A percentile compares a stretch with the other conserved stretches of the same genome.
Evolutionary conservation across 2,113 vertebrate genomes (phyloP).

Genomic region (Calypte anna): DNA sequence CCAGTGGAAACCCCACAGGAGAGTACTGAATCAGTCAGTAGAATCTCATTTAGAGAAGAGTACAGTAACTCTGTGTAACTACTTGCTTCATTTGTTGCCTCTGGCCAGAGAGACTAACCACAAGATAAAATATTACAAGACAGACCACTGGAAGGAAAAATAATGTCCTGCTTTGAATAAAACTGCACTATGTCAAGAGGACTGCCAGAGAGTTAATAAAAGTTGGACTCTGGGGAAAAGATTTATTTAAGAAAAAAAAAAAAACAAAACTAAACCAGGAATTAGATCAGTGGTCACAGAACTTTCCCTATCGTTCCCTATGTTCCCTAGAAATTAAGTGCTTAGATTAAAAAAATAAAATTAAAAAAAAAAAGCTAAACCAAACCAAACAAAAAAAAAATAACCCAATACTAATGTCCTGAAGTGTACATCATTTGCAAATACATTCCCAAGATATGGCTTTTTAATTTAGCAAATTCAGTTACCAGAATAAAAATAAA

Average conservation of each 20-base stretch:
- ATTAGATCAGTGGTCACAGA: not conserved
- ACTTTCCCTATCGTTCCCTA: not conserved
- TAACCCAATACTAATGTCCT: too few species aligned
- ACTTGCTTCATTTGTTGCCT: not conserved
- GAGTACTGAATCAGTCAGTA: not conserved
- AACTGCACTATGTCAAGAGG: not conserved
- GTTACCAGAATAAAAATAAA: not conserved
- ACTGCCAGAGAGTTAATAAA: not conserved
- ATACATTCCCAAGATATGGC: not conserved
- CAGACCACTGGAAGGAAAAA: not conserved
- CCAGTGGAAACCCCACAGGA: fast-evolving
- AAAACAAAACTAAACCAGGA: not conserved
- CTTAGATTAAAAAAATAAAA: too few species aligned
- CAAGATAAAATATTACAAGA: not conserved
- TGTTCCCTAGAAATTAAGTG: not conserved
- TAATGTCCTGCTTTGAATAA: not conserved
- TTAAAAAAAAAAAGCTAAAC: too few species aligned
- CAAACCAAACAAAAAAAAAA: too few species aligned
- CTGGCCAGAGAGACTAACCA: not conserved
- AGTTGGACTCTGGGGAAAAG: not conserved
- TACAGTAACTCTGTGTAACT: not conserved
- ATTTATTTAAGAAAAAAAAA: not conserved
- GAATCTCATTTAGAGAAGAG: not conserved
- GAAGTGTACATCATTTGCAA: not conserved
- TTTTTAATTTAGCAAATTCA: not conserved